Base-by-base conservation (phyloP, 2,888 invertebrate species). In the Eurytoma adleriae region DNA sequence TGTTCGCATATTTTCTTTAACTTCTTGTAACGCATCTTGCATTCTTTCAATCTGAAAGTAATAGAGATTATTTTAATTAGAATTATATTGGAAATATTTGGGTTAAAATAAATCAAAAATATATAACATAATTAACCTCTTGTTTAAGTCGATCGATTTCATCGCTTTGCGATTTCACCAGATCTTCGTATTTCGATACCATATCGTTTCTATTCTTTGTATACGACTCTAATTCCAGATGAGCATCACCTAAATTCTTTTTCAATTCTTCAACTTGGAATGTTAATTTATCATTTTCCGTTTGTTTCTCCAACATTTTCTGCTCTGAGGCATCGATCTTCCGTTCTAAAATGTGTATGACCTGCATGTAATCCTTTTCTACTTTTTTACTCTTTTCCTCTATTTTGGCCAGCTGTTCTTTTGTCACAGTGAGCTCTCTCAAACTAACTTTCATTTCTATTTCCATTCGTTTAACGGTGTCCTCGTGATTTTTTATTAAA, bases 151-250 rank as follows among this genome's bases (percentile, higher is more conserved):
- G 85, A 0, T 87, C 87, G 48, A 86, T 62, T 24, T 89, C 89
- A 12, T 87, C 85, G 57, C 85, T 85, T 20, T 85, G 83, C 5
- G 74, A 81, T 75, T 86, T 85, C 2, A 89, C 86, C 50, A 88
- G 83, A 48, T 70, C 73, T 67, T 90, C 89, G 48, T 88, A 89
- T 56, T 86, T 86, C 0, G 64, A 62, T 3, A 88, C 83, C 14
- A 85, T 87, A 13, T 85, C 85, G 66, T 89, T 85, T 20, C 89
- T 84, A 78, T 89, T 86, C 62, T 82, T 85, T 73, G 77, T 85
- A 56, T 89, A 90, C 1, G 85, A 69, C 40, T 86, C 84, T 84
- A 89, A 85, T 77, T 90, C 89, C 1, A 74, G 83, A 10, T 88
- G 86, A 40, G 85, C 86, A 18, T 85, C 83, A 2, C 69, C 52